Evolutionary conservation across 2,888 invertebrate species (phyloP).

Genomic region (Entomobrya multifasciata): DNA sequence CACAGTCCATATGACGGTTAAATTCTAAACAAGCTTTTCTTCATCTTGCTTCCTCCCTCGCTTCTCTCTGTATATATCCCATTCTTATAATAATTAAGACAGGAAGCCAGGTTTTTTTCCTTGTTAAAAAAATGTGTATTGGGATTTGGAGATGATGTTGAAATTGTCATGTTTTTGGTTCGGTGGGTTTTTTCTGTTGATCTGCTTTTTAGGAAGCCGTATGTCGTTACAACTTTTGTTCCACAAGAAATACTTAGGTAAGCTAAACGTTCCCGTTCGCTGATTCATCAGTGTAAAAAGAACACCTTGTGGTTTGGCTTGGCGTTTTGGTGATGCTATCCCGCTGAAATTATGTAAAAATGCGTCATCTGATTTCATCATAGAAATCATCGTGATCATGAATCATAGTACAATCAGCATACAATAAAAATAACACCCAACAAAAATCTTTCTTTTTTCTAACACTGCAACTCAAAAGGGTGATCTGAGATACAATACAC

Average conservation of each 20-base stretch:
- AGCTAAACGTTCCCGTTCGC: not conserved
- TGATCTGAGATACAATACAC: too few species aligned
- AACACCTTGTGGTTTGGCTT: not conserved
- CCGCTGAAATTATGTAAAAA: not conserved
- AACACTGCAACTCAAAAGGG: too few species aligned
- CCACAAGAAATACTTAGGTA: not conserved
- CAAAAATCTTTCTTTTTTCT: too few species aligned
- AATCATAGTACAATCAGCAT: too few species aligned
- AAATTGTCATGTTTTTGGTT: conserved; percentile 22
- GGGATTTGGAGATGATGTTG: too few species aligned
- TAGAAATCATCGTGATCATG: too few species aligned
- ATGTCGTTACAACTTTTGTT: conserved; percentile 50
- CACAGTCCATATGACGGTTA: conserved; percentile 43
- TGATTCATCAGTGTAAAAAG: not conserved
- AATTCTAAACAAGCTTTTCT: not conserved
- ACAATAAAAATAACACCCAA: too few species aligned
- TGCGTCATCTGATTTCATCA: not conserved
- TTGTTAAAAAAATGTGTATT: too few species aligned
- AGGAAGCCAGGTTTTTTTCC: too few species aligned
- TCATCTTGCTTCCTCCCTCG: not conserved
- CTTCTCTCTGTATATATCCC: not conserved
- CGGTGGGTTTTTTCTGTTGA: conserved; percentile 1
- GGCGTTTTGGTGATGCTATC: too few species aligned
- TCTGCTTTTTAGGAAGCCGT: conserved; percentile 8
- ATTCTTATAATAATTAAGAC: conserved; percentile 30